Percentiles rank a stretch among this genome's conserved stretches.
These are phyloP conservation scores for Hymenopus coronatus DNA, from an alignment of 2,888 invertebrate genomes.

Conservation along the genomic window DNA sequence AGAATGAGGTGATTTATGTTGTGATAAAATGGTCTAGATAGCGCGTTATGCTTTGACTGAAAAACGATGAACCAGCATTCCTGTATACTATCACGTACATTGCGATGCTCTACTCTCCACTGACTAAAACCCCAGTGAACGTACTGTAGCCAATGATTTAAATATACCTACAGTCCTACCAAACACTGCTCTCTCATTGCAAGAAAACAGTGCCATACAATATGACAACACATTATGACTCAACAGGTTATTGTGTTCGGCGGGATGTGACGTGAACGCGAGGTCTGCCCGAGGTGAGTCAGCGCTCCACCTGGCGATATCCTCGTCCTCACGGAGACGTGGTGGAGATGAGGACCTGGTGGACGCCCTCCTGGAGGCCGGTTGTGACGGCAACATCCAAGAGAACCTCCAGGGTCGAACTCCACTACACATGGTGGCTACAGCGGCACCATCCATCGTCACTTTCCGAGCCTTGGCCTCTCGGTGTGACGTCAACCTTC, in stretches of 20 bases:
- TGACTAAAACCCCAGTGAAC: too few relatives aligned
- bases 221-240: background rate
- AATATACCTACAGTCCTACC: too few relatives aligned
- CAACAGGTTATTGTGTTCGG: constrained; percentile 40
- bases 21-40: too few relatives aligned
- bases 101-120: too few relatives aligned
- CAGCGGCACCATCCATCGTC: background rate
- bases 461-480: constrained; percentile 39
- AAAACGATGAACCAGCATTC: too few relatives aligned
- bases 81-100: too few relatives aligned
- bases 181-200: too few relatives aligned
- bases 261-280: constrained; percentile 43
- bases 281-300: constrained; percentile 46
- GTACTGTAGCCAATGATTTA: too few relatives aligned
- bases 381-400: constrained; percentile 44
- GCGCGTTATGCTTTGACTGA: too few relatives aligned
- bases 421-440: constrained; percentile 41
- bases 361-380: constrained; percentile 42
- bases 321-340: constrained; percentile 8
- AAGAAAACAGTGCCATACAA: too few relatives aligned
- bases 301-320: constrained; percentile 44
- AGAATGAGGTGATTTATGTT: too few relatives aligned
- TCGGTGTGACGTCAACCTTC: constrained; percentile 42
- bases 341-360: constrained; percentile 38
- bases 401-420: constrained; percentile 44